Conservation (phyloP, 2,888 invertebrate genomes). For the Orchesella flavescens region DNA sequence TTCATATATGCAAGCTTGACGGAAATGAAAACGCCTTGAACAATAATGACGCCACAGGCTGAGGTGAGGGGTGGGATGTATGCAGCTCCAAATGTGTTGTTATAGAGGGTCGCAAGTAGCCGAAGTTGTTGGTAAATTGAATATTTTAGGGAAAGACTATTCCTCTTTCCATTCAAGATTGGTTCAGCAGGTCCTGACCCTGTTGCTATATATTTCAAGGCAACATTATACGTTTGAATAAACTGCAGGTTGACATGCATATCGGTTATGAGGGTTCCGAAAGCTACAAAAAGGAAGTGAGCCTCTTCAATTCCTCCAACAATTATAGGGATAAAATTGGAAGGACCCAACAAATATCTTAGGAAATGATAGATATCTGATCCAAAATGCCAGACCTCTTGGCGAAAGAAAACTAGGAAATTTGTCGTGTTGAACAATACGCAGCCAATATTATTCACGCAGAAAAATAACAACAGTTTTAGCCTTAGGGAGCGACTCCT, state of each 20-base stretch:
- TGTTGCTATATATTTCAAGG: too few species aligned
- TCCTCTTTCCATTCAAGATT: too few species aligned
- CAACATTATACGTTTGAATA: conserved; percentile 1
- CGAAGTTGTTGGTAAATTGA: conserved; percentile 4
- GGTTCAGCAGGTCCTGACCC: background rate
- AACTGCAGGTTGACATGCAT: background rate
- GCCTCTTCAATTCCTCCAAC: background rate
- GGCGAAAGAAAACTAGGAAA: background rate
- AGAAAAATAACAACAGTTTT: background rate
- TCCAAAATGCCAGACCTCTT: conserved; percentile 12
- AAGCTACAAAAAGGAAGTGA: background rate
- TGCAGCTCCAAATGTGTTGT: background rate
- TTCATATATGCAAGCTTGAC: background rate
- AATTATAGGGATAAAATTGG: background rate
- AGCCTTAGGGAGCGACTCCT: background rate
- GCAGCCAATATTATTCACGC: background rate
- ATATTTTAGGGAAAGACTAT: too few species aligned
- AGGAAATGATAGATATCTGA: background rate
- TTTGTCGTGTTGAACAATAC: background rate
- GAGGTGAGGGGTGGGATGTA: conserved; percentile 1
- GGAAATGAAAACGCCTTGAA: background rate
- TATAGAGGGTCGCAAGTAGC: background rate
- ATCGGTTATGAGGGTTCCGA: background rate
- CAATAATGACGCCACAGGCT: background rate
- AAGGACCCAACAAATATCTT: background rate